These are phyloP conservation scores for Lydus trimaculatus DNA, from an alignment of 2,888 invertebrate genomes.

Conservation along the genomic window DNA sequence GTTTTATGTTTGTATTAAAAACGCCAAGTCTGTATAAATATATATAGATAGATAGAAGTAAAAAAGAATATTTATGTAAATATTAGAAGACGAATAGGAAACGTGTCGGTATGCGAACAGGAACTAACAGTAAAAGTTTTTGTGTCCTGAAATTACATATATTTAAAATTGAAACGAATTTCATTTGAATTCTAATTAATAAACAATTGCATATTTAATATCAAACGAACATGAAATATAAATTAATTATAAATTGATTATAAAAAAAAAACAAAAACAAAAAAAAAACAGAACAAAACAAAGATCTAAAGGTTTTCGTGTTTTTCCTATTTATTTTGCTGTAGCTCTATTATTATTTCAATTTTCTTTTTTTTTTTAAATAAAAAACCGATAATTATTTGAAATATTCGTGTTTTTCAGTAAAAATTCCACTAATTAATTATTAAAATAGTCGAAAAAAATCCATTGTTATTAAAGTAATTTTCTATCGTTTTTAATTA, in stretches of 20 bases:
- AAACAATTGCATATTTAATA: background rate
- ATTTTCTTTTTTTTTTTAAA: too few relatives aligned
- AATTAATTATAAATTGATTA: background rate
- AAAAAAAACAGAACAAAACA: background rate
- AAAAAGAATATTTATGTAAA: background rate
- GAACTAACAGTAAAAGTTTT: constrained; percentile 29
- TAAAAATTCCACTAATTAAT: too few relatives aligned
- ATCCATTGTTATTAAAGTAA: too few relatives aligned
- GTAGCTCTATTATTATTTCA: too few relatives aligned
- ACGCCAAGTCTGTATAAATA: too few relatives aligned
- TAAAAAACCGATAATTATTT: too few relatives aligned
- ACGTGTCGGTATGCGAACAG: constrained; percentile 26
- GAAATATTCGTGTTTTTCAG: too few relatives aligned
- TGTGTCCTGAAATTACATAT: background rate
- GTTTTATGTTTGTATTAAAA: too few relatives aligned
- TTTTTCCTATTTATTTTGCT: too few relatives aligned
- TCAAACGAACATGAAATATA: background rate
- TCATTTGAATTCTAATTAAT: constrained; percentile 9
- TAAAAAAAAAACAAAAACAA: background rate
- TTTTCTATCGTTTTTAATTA: too few relatives aligned
- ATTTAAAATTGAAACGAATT: constrained; percentile 6
- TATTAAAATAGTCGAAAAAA: too few relatives aligned
- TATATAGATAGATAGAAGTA: too few relatives aligned
- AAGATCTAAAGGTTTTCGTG: background rate
- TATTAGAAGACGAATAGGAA: background rate